phyloP scores from a whole-genome alignment of 2,888 invertebrate genomes.

The Drosophila sordidula region DNA sequence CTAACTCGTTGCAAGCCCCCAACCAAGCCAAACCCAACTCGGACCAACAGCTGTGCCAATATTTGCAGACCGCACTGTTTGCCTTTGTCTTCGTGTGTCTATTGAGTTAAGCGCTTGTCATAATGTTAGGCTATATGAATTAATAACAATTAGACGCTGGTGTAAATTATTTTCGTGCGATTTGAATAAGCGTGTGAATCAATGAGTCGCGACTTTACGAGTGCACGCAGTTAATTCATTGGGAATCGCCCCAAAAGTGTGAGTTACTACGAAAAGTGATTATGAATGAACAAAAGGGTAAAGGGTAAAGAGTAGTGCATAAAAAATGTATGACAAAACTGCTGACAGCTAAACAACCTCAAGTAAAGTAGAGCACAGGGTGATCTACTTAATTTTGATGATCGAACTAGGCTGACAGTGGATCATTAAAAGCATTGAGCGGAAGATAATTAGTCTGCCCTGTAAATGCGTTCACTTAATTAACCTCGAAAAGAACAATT shows the following conservation, averaged over 20 bases:
- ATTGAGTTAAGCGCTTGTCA: constrained; percentile 6
- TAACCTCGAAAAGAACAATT: too few relatives aligned
- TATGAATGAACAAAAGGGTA: background rate
- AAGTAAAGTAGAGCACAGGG: constrained; percentile 7
- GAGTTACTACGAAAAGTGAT: background rate
- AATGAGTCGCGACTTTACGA: constrained; percentile 49
- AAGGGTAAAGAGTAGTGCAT: background rate
- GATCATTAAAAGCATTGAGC: constrained; percentile 17
- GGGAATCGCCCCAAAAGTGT: constrained; percentile 15
- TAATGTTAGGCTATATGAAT: constrained; percentile 24
- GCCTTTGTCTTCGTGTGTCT: background rate
- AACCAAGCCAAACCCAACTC: constrained; percentile 10
- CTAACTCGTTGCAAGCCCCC: background rate
- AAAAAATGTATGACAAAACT: constrained; percentile 19
- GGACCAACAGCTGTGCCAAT: constrained; percentile 39
- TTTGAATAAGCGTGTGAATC: constrained; percentile 66
- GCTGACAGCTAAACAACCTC: constrained; percentile 10
- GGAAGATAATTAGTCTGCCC: background rate
- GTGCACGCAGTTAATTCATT: constrained; percentile 45
- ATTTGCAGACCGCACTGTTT: constrained; percentile 33
- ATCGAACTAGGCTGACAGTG: constrained; percentile 34
- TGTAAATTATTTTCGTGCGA: constrained; percentile 55
- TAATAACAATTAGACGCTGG: constrained; percentile 43
- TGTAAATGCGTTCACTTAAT: constrained; percentile 2
- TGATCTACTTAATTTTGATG: constrained; percentile 19